A percentile compares a stretch with the other conserved stretches of the same genome.
Evolutionary conservation across 2,113 vertebrate species (phyloP).

Genomic region (Trogon surrucura): DNA sequence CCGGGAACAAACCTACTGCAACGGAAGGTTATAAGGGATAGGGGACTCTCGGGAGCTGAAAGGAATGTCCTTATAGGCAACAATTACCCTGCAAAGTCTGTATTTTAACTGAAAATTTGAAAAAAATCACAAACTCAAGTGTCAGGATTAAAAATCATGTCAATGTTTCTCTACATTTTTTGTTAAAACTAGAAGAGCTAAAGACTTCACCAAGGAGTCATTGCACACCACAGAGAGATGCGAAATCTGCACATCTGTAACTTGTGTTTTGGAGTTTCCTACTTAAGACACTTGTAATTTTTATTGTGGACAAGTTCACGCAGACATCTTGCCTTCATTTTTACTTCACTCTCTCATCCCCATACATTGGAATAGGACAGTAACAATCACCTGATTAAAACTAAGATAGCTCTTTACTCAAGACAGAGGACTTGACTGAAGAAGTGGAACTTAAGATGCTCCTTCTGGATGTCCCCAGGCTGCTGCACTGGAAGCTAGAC

Average conservation of each 20-base stretch:
- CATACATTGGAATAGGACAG: not conserved
- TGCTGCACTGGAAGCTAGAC: accelerated
- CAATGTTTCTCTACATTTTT: not conserved
- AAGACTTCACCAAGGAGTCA: not conserved
- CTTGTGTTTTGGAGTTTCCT: not conserved
- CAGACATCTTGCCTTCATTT: not conserved
- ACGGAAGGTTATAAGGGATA: not conserved
- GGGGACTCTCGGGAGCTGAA: not conserved
- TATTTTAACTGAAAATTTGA: not conserved
- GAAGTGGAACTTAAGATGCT: not conserved
- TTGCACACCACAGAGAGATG: not conserved
- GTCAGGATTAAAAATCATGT: not conserved
- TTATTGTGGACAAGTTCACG: not conserved
- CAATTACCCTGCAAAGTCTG: not conserved
- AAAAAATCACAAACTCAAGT: not conserved
- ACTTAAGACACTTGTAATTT: not conserved
- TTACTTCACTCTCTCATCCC: not conserved
- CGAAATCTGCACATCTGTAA: not conserved
- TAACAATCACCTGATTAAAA: not conserved
- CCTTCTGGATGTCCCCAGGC: not conserved
- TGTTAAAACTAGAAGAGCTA: no score
- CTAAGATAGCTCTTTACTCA: not conserved
- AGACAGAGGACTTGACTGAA: not conserved
- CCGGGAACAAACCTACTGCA: not conserved
- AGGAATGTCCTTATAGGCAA: not conserved